These are phyloP conservation scores for Zaprionus capensis DNA, from an alignment of 1,140 invertebrate species.

Conservation along the genomic window DNA sequence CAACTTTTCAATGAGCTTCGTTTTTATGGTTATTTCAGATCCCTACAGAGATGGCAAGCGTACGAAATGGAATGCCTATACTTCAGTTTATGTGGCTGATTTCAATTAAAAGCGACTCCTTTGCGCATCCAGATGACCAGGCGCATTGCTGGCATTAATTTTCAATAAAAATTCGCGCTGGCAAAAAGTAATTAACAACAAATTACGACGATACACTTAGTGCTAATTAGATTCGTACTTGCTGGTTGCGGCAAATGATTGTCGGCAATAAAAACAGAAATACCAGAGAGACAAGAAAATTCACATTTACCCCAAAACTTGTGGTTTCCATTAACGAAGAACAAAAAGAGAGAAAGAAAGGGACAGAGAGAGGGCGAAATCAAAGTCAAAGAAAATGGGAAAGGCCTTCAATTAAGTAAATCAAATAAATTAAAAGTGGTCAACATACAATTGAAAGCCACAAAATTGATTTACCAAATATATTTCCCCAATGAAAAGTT, in stretches of 20 bases:
- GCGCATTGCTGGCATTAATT: conserved; percentile 62
- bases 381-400: conserved; percentile 14
- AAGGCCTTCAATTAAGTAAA: conserved; percentile 50
- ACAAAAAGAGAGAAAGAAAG: background rate
- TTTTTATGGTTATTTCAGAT: background rate
- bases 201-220: conserved; percentile 75
- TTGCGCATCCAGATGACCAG: conserved; percentile 40
- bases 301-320: conserved; percentile 24
- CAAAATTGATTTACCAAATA: conserved; percentile 77
- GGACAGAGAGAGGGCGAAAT: conserved; percentile 2
- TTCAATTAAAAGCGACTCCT: conserved; percentile 57
- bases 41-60: conserved; percentile 6
- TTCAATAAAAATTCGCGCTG: conserved; percentile 66
- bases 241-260: conserved; percentile 26
- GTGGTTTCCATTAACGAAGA: conserved; percentile 26
- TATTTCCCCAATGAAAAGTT: conserved; percentile 53
- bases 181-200: conserved; percentile 76
- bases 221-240: conserved; percentile 72
- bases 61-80: conserved; percentile 55
- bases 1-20: background rate
- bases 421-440: conserved; percentile 61
- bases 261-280: conserved; percentile 35
- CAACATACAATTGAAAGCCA: conserved; percentile 57
- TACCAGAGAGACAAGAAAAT: conserved; percentile 27
- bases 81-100: conserved; percentile 47